phyloP scores from a whole-genome alignment of 1,140 invertebrate genomes.

The Bombus soroeensis region DNA sequence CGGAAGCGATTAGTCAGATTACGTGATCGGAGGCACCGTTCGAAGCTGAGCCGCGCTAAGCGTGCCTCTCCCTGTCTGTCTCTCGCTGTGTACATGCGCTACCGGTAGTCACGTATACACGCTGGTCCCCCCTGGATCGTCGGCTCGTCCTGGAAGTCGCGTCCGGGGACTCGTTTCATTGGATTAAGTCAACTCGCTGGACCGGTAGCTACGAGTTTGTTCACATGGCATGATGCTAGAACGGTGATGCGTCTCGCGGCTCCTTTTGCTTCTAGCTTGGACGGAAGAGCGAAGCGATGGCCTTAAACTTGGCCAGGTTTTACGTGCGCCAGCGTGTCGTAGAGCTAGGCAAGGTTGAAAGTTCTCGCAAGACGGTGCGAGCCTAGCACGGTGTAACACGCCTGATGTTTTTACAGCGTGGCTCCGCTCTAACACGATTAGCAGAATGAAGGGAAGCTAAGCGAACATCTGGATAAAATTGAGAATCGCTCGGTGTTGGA shows the following conservation, averaged over 20 bases:
- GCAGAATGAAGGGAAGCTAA: background rate
- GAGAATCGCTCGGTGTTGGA: background rate
- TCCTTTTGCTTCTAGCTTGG: background rate
- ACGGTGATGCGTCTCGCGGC: background rate
- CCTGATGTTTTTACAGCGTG: background rate
- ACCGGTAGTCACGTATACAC: slow-evolving; percentile 47
- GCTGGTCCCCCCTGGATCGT: slow-evolving; percentile 17
- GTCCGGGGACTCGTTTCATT: slow-evolving; percentile 60
- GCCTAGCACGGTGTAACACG: background rate
- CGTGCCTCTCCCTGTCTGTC: slow-evolving; percentile 14
- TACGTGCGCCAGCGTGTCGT: background rate
- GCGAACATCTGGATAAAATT: background rate
- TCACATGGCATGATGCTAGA: slow-evolving; percentile 16
- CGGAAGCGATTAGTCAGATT: slow-evolving; percentile 76
- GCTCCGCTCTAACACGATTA: background rate
- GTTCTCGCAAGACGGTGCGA: background rate
- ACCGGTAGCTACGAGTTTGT: slow-evolving; percentile 37
- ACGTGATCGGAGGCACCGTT: slow-evolving; percentile 73
- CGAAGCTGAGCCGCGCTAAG: slow-evolving; percentile 7
- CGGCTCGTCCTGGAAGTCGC: slow-evolving; percentile 44
- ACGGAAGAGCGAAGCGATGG: background rate
- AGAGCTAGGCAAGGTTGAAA: background rate
- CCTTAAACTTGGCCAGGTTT: slow-evolving; percentile 1
- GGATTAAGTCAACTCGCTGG: slow-evolving; percentile 71
- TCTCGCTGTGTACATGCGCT: slow-evolving; percentile 32